These are phyloP conservation scores for Pterois miles DNA, from an alignment of 2,797 vertebrate genomes.

Conservation along the genomic window DNA sequence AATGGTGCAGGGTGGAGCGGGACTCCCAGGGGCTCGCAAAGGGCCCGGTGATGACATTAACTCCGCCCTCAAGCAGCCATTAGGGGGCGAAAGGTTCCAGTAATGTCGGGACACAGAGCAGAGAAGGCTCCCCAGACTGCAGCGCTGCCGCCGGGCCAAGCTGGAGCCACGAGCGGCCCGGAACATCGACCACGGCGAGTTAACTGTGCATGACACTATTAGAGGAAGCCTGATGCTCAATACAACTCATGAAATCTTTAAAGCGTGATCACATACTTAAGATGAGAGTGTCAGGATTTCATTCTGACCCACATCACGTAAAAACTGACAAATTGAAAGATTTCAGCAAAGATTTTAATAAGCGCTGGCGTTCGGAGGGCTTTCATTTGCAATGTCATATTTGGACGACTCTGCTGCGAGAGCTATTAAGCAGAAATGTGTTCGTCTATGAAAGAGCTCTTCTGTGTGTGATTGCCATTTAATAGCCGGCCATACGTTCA, in stretches of 20 bases:
- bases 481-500: constrained; percentile 71
- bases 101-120: constrained; percentile 57
- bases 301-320: constrained; percentile 26
- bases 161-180: background rate
- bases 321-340: constrained; percentile 59
- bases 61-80: constrained; percentile 69
- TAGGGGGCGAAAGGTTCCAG: constrained; percentile 57
- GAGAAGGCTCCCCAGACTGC: constrained; percentile 15
- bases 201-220: constrained; percentile 51
- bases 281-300: constrained; percentile 31
- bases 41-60: constrained; percentile 60
- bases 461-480: constrained; percentile 73
- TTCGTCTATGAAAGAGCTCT: constrained; percentile 68
- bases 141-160: background rate
- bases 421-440: constrained; percentile 72
- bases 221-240: constrained; percentile 8
- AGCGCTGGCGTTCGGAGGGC: constrained; percentile 45
- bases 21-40: constrained; percentile 45
- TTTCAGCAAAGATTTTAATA: constrained; percentile 65
- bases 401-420: constrained; percentile 65
- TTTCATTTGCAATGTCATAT: constrained; percentile 66
- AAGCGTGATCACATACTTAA: constrained; percentile 24
- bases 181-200: constrained; percentile 5
- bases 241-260: background rate
- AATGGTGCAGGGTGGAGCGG: constrained; percentile 72